phyloP scores from a whole-genome alignment of 2,888 invertebrate species.

The Camponotus fellah region DNA sequence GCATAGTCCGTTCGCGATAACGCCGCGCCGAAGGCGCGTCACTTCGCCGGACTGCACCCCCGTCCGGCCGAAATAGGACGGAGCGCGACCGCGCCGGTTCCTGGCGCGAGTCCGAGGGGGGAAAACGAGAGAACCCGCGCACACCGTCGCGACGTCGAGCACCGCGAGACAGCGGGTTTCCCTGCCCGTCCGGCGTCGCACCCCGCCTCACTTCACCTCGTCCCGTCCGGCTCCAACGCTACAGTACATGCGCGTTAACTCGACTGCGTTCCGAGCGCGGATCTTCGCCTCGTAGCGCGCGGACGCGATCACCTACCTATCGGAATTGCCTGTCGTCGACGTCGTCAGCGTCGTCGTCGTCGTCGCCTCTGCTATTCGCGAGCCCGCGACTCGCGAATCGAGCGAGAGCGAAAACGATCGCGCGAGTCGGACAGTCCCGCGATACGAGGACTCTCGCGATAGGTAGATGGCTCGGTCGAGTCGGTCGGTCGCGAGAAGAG shows the following conservation, averaged over 20 bases:
- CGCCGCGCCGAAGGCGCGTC: slow-evolving; percentile 47
- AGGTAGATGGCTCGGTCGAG: slow-evolving; percentile 68
- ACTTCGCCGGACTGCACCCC: slow-evolving; percentile 62
- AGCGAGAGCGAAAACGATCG: slow-evolving; percentile 5
- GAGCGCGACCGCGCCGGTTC: not conserved
- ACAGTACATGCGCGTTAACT: slow-evolving; percentile 78
- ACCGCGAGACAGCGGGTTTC: slow-evolving; percentile 65
- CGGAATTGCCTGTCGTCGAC: slow-evolving; percentile 7
- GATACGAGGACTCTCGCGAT: slow-evolving; percentile 70
- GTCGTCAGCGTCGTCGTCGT: not conserved
- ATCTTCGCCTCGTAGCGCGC: slow-evolving; percentile 67
- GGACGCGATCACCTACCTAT: slow-evolving; percentile 54
- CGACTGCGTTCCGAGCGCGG: slow-evolving; percentile 61
- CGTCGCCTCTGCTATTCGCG: not conserved
- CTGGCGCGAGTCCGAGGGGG: not conserved
- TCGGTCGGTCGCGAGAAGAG: slow-evolving; percentile 73
- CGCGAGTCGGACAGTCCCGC: slow-evolving; percentile 42
- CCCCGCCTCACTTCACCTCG: not conserved
- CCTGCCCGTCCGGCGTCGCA: not conserved
- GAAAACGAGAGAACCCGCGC: not conserved
- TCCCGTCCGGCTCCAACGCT: slow-evolving; percentile 53
- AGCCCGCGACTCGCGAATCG: not conserved
- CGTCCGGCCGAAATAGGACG: not conserved
- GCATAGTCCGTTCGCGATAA: slow-evolving; percentile 80
- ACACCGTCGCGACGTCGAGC: not conserved